These are phyloP conservation scores for Brachionus paranguensis DNA, from an alignment of 1,140 invertebrate genomes.

Conservation along the genomic window DNA sequence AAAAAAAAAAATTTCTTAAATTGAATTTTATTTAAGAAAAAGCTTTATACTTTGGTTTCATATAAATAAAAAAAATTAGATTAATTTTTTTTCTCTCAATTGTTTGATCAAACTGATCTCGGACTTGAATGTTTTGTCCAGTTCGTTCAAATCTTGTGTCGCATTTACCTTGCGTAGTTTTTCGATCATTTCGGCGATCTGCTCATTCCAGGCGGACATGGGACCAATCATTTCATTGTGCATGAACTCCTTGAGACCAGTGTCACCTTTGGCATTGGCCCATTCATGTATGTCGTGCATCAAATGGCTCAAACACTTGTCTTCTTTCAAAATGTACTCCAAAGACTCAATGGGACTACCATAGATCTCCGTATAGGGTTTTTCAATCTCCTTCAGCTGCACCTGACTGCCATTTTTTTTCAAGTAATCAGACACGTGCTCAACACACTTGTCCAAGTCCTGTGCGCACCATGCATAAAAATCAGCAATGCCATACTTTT, in stretches of 20 bases:
- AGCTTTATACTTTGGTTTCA: no score
- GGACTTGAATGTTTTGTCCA: neutral
- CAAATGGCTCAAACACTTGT: neutral
- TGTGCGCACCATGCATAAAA: neutral
- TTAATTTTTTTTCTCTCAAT: neutral
- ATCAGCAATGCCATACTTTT: neutral
- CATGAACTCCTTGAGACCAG: neutral
- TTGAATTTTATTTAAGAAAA: no score
- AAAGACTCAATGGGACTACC: neutral
- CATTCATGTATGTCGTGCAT: neutral
- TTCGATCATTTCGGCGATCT: neutral
- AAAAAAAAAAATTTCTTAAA: no score
- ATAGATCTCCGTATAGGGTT: neutral
- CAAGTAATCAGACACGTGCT: neutral
- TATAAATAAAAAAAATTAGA: neutral
- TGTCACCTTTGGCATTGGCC: neutral
- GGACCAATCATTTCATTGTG: neutral
- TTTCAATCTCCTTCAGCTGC: neutral
- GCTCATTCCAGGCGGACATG: neutral
- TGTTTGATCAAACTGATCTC: neutral
- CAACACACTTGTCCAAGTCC: neutral
- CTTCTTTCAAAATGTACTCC: neutral
- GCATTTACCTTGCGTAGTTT: neutral
- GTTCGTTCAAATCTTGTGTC: neutral
- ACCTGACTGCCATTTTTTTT: neutral